Conservation (phyloP, 2,113 vertebrate genomes). For the Amblyornis subalaris region DNA sequence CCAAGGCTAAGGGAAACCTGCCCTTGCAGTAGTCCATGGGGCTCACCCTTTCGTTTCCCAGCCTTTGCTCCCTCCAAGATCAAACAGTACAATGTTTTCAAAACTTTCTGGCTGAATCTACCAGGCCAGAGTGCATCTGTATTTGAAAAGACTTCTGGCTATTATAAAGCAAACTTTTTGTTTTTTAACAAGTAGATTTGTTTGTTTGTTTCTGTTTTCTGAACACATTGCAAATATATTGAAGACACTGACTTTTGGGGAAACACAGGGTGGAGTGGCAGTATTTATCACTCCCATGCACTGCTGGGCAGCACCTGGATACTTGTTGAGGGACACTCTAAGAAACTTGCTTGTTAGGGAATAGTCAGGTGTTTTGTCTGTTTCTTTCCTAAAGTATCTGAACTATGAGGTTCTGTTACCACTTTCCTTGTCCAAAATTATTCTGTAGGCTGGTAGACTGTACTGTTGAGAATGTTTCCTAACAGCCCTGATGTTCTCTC, state of each 20-base stretch:
- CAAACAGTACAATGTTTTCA: not conserved
- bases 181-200: not conserved
- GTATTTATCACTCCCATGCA: not conserved
- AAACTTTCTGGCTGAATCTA: not conserved
- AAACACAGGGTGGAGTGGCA: not conserved
- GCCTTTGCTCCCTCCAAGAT: not conserved
- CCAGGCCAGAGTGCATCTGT: not conserved
- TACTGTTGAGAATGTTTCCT: not conserved
- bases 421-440: not conserved
- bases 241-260: not conserved
- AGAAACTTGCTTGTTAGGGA: not conserved
- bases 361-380: not conserved
- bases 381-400: not conserved
- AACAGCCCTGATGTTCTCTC: not conserved
- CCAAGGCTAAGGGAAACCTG: not conserved
- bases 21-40: rapidly evolving
- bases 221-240: not conserved
- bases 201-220: not conserved
- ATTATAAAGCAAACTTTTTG: not conserved
- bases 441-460: not conserved
- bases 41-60: not conserved
- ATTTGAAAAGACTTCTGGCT: not conserved
- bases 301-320: not conserved
- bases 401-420: not conserved
- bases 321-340: not conserved